Evolutionary conservation across 1,140 invertebrate genomes (phyloP).

Genomic region (Drosophila pseudoananassae): DNA sequence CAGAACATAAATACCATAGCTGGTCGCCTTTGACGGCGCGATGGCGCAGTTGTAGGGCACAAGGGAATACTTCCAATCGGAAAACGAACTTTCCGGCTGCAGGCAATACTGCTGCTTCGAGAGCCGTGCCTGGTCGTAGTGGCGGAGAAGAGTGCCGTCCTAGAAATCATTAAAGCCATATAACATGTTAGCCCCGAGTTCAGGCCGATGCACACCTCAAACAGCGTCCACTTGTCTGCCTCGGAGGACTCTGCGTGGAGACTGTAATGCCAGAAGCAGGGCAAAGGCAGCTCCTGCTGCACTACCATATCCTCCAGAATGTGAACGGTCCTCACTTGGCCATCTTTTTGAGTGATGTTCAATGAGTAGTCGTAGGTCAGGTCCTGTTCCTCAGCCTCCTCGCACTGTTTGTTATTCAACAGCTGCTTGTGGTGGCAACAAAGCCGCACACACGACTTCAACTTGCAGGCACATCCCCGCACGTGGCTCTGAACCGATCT

Average conservation of each 20-base stretch:
- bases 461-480: conserved; percentile 56
- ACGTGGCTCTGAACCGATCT: conserved; percentile 27
- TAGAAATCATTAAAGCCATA: conserved; percentile 13
- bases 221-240: too few relatives aligned
- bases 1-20: conserved; percentile 27
- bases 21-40: background rate
- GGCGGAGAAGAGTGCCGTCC: conserved; percentile 43
- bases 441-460: conserved; percentile 52
- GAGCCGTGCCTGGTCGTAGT: conserved; percentile 1
- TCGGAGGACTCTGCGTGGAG: conserved; percentile 26
- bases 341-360: conserved; percentile 49
- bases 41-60: conserved; percentile 10
- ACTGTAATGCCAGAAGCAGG: conserved; percentile 37
- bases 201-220: conserved; percentile 38
- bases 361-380: conserved; percentile 33
- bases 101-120: conserved; percentile 52
- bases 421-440: conserved; percentile 54
- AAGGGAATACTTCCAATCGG: conserved; percentile 5
- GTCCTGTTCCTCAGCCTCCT: conserved; percentile 1
- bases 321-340: conserved; percentile 21
- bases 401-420: conserved; percentile 12
- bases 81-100: conserved; percentile 10
- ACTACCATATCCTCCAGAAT: conserved; percentile 52
- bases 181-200: background rate
- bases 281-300: conserved; percentile 46